These are phyloP conservation scores for Crenichthys baileyi DNA, from an alignment of 2,797 vertebrate species.

Conservation along the genomic window DNA sequence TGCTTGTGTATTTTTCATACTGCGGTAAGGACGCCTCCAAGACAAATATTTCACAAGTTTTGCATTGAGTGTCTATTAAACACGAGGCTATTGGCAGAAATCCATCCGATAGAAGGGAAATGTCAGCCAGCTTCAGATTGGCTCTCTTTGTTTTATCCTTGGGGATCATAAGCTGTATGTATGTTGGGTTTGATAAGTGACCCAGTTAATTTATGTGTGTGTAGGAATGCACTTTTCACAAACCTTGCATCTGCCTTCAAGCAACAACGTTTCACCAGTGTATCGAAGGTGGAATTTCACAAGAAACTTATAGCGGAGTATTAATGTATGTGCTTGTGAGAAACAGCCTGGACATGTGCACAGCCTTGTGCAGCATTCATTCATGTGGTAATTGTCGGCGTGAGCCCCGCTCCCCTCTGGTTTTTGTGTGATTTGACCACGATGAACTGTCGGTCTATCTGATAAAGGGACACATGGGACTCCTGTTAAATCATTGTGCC, in stretches of 20 bases:
- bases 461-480: constrained; percentile 80
- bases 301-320: not conserved
- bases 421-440: constrained; percentile 80
- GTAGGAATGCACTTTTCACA: not conserved
- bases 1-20: constrained; percentile 51
- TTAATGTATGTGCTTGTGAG: constrained; percentile 19
- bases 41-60: constrained; percentile 62
- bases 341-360: constrained; percentile 46
- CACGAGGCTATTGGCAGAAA: constrained; percentile 42
- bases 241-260: not conserved
- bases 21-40: constrained; percentile 51
- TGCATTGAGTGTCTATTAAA: constrained; percentile 46
- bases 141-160: constrained; percentile 35
- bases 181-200: not conserved
- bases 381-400: constrained; percentile 82
- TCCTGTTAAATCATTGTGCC: constrained; percentile 78
- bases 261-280: not conserved
- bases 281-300: not conserved
- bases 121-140: constrained; percentile 29
- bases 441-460: constrained; percentile 78
- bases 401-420: constrained; percentile 74
- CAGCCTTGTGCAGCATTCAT: constrained; percentile 69
- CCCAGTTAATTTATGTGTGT: not conserved
- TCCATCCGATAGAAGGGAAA: constrained; percentile 46
- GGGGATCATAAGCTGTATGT: constrained; percentile 18